Evolutionary conservation across 2,888 invertebrate genomes (phyloP).

Genomic region (Caenorhabditis angaria): DNA sequence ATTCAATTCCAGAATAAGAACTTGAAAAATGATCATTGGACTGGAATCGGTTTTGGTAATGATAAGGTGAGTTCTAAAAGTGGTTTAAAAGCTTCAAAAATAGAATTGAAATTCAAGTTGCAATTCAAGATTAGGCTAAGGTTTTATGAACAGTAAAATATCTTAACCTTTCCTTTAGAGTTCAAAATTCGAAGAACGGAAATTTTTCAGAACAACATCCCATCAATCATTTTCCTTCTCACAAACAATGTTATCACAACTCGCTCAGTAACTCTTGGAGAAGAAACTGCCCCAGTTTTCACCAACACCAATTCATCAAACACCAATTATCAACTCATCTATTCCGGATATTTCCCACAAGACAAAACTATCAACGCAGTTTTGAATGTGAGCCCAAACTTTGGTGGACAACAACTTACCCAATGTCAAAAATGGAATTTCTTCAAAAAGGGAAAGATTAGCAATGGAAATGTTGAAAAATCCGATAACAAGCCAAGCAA

Average conservation of each 20-base stretch:
- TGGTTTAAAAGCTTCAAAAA: too few relatives aligned
- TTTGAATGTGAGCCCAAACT: conserved; percentile 19
- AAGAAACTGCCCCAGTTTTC: conserved; percentile 32
- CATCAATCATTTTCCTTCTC: conserved; percentile 33
- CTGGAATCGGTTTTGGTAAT: conserved; percentile 36
- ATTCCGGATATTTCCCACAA: conserved; percentile 23
- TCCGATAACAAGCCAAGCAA: conserved; percentile 26
- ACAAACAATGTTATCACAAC: conserved; percentile 31
- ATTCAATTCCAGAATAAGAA: conserved; percentile 35
- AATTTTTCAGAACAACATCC: conserved; percentile 26
- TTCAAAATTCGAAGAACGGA: too few relatives aligned
- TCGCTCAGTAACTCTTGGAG: conserved; percentile 24
- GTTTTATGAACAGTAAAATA: too few relatives aligned
- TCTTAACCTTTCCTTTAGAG: too few relatives aligned
- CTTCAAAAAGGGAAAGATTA: conserved; percentile 33
- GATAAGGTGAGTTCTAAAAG: conserved; percentile 25
- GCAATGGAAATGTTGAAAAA: conserved; percentile 17
- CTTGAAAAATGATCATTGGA: conserved; percentile 39
- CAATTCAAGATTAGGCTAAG: too few relatives aligned
- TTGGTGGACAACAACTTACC: conserved; percentile 26
- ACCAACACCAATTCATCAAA: conserved; percentile 10
- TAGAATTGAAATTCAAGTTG: too few relatives aligned
- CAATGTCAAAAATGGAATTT: conserved; percentile 38
- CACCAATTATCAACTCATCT: background rate
- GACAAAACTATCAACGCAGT: conserved; percentile 30